Percentiles rank a stretch among this genome's conserved stretches.
Evolutionary conservation across 2,113 vertebrate species (phyloP).

Genomic region (Hyaena hyaena): DNA sequence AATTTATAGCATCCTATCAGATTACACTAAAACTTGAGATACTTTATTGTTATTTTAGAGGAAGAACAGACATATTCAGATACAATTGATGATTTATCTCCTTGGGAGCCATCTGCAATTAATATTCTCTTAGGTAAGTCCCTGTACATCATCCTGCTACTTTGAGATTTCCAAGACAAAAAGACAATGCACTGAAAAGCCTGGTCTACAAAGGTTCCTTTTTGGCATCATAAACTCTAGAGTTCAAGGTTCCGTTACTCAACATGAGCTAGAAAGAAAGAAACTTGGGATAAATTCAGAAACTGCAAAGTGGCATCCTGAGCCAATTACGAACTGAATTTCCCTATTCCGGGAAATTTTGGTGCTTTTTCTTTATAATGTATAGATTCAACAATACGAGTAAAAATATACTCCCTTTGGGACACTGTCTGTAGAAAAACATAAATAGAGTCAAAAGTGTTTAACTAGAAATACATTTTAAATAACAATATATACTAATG

Average conservation of each 20-base stretch:
- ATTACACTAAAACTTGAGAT: not conserved
- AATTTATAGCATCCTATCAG: not conserved
- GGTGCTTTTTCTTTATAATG: slow-evolving; percentile 5
- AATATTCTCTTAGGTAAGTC: not conserved
- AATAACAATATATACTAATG: slow-evolving; percentile 48
- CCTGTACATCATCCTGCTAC: not conserved
- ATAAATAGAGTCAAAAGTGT: slow-evolving; percentile 37
- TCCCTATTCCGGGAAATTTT: slow-evolving; percentile 3
- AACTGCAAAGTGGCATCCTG: not conserved
- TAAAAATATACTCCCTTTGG: slow-evolving; percentile 39
- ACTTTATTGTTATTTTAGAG: not conserved
- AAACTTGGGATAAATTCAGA: not conserved
- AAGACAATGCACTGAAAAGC: not conserved
- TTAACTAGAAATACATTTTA: slow-evolving; percentile 60
- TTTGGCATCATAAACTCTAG: not conserved
- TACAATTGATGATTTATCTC: not conserved
- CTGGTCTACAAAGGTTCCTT: not conserved
- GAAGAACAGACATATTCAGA: not conserved
- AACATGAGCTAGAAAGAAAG: not conserved
- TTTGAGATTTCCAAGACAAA: slow-evolving; percentile 26
- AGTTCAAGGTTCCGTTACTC: not conserved
- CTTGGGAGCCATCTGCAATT: slow-evolving; percentile 5
- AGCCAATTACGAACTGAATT: not conserved
- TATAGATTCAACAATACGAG: not conserved
- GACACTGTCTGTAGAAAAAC: slow-evolving; percentile 13